Conservation (phyloP, 2,888 invertebrate genomes). For the Crocallis elinguaria region DNA sequence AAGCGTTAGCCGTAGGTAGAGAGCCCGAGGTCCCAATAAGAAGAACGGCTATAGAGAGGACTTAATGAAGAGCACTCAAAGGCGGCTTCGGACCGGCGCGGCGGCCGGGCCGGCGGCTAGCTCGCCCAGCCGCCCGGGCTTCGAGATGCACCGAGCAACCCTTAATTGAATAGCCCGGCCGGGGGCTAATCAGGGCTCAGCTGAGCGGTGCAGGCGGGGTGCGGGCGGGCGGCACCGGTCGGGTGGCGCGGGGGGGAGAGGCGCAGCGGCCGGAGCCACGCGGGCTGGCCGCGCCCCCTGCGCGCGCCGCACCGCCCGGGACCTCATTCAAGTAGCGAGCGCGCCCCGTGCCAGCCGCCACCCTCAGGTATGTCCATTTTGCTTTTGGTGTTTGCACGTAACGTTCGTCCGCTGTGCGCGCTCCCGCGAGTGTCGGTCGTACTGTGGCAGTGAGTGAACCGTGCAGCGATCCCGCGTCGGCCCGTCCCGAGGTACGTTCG, state of each 20-base stretch:
- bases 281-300: constrained; percentile 86
- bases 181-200: constrained; percentile 83
- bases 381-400: constrained; percentile 81
- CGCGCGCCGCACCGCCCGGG: constrained; percentile 84
- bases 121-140: constrained; percentile 43
- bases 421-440: constrained; percentile 78
- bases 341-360: constrained; percentile 81
- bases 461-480: constrained; percentile 46
- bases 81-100: constrained; percentile 54
- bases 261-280: constrained; percentile 80
- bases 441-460: constrained; percentile 74
- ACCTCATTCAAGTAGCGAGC: constrained; percentile 83
- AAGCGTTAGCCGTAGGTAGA: constrained; percentile 33
- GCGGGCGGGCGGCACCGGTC: constrained; percentile 41
- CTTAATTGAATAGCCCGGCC: constrained; percentile 82
- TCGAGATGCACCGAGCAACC: constrained; percentile 77
- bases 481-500: constrained; percentile 65
- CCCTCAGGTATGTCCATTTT: constrained; percentile 83
- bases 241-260: constrained; percentile 52
- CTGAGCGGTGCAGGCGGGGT: constrained; percentile 72
- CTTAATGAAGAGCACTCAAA: constrained; percentile 74
- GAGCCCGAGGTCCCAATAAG: constrained; percentile 57
- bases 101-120: constrained; percentile 46
- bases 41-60: constrained; percentile 67
- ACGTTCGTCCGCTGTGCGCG: constrained; percentile 65